phyloP scores from a whole-genome alignment of 1,140 invertebrate species.

The Caenorhabditis inopinata region DNA sequence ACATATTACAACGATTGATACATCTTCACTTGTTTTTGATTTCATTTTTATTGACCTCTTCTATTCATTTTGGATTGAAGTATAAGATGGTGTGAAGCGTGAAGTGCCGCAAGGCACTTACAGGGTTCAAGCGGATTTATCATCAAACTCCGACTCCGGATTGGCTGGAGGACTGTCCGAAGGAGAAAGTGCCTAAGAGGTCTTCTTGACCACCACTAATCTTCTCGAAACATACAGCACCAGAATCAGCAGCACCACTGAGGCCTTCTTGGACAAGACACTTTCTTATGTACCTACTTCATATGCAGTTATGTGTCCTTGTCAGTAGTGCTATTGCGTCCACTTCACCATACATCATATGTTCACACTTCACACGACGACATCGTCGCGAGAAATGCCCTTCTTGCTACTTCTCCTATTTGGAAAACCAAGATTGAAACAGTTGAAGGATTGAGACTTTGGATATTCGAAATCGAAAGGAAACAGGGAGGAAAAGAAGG shows the following conservation, averaged over 20 bases:
- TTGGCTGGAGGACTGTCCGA: conserved; percentile 21
- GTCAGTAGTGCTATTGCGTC: conserved; percentile 32
- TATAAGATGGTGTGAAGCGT: not conserved
- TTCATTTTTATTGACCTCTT: not conserved
- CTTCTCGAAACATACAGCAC: conserved; percentile 4
- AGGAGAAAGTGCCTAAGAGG: not conserved
- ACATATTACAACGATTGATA: too few species aligned
- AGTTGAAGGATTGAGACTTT: not conserved
- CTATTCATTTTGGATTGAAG: not conserved
- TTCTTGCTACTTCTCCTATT: not conserved
- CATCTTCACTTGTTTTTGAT: not conserved
- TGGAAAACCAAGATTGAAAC: conserved; percentile 27
- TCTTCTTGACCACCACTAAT: conserved; percentile 26
- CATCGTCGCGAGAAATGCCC: not conserved
- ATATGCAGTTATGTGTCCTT: conserved; percentile 34
- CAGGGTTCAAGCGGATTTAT: conserved; percentile 32
- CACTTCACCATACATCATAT: conserved; percentile 30
- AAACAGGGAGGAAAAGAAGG: not conserved
- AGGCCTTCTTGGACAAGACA: conserved; percentile 3
- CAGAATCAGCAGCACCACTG: not conserved
- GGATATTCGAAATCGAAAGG: conserved; percentile 4
- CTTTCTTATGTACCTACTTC: conserved; percentile 26
- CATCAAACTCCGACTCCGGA: conserved; percentile 5
- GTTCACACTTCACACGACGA: conserved; percentile 32
- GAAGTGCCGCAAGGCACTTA: conserved; percentile 1